These are phyloP conservation scores for Drosophila repleta DNA, from an alignment of 1,140 invertebrate species.

Conservation along the genomic window DNA sequence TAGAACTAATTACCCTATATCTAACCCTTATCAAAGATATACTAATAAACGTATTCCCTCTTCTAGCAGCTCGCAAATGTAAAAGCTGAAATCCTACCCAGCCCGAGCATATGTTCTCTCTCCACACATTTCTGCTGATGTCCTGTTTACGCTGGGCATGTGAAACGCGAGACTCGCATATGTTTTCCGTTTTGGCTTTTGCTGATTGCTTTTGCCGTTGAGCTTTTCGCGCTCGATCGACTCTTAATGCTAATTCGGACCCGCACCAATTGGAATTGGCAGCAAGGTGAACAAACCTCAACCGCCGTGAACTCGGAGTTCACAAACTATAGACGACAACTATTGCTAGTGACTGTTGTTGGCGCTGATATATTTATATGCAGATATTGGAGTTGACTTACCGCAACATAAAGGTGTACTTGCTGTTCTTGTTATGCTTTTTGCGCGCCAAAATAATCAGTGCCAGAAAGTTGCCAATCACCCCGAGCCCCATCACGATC, in stretches of 20 bases:
- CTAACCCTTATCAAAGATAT: no score
- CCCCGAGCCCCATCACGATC: conserved; percentile 71
- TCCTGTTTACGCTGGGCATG: no score
- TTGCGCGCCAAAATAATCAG: conserved; percentile 83
- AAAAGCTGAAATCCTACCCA: no score
- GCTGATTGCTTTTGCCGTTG: neutral
- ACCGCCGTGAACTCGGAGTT: conserved; percentile 64
- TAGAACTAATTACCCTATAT: no score
- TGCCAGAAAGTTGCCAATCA: conserved; percentile 76
- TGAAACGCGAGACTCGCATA: conserved; percentile 1
- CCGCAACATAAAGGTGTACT: conserved; percentile 91
- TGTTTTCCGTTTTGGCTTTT: neutral
- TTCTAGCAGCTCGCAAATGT: no score
- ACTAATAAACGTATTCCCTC: no score
- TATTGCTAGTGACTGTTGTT: conserved; percentile 3
- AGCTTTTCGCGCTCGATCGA: neutral
- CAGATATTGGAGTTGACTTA: conserved; percentile 67
- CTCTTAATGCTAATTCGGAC: conserved; percentile 59
- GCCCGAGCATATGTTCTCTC: no score
- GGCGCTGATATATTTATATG: neutral
- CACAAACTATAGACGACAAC: conserved; percentile 26
- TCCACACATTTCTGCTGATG: no score
- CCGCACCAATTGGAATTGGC: conserved; percentile 53
- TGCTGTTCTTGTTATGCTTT: conserved; percentile 88
- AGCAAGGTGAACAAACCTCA: conserved; percentile 71